Evolutionary conservation across 2,888 invertebrate genomes (phyloP), one percentile per base, ranked within the genome.

Genomic region (Colostygia pectinataria): DNA sequence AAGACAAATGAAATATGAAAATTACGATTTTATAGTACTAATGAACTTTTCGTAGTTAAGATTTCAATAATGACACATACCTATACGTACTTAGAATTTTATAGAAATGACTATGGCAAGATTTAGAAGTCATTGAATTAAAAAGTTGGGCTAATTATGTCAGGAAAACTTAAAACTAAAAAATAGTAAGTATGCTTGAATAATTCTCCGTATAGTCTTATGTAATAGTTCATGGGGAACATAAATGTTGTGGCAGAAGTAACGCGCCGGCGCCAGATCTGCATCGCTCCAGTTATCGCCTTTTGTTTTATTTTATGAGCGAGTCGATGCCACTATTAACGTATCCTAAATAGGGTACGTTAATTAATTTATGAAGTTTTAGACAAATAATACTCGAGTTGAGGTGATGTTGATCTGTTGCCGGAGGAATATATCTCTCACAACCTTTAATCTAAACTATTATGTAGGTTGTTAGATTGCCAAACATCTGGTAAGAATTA

Each of bases 1-100:
- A 83, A 77, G 12, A 55, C 47, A 53, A 57, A 77, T 74, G 62
- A 71, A 80, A 77, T 72, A 72, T 68, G 64, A 63, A 74, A 65
- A 53, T 66, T 59, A 20, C 20, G 4, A 63, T 50, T 61, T 56
- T 49, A 46, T 32, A 58, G 27, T 27, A 58, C 24, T 27, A 34
- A 29, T 23, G 18, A 42, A 49, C 29, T 41, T 43, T 24, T 25
- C 36, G 49, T 32, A 53, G 43, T 20, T 24, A 25, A 32, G 33
- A 40, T 44, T 47, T 51, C 15, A 32, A 25, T 27, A 39, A 45
- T 43, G 42, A 37, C 57, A 44, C 42, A 47, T 10, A 23, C n/a
- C n/a, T n/a, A n/a, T n/a, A 9, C 10, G 15, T 15, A 15, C 12
- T 41, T n/a, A n/a, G n/a, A n/a, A 38, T 47, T 46, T 36, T 23